These are phyloP conservation scores for Eristalis arbustorum DNA, from an alignment of 2,888 invertebrate species.

Conservation along the genomic window DNA sequence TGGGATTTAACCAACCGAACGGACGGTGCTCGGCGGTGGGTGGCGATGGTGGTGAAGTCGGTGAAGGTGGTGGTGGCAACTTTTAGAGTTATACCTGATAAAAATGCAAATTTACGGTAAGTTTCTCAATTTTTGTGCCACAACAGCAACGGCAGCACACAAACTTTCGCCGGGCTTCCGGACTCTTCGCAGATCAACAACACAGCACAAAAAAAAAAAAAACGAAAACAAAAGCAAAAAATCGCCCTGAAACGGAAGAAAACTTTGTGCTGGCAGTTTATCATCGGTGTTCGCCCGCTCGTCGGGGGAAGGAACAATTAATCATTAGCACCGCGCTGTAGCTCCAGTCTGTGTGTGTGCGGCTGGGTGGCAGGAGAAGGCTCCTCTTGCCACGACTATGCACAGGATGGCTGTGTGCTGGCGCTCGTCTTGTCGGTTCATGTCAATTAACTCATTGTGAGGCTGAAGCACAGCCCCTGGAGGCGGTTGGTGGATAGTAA, in stretches of 20 bases:
- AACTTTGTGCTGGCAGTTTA: slow-evolving; percentile 68
- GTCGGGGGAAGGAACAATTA: slow-evolving; percentile 56
- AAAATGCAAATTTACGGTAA: slow-evolving; percentile 70
- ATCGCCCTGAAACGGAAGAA: slow-evolving; percentile 12
- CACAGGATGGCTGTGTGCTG: background rate
- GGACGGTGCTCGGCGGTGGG: background rate
- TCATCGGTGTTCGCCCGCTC: slow-evolving; percentile 48
- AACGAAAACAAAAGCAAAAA: background rate
- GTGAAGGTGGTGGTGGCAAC: slow-evolving; percentile 7
- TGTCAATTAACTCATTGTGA: slow-evolving; percentile 65
- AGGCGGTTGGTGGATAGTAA: slow-evolving; percentile 11
- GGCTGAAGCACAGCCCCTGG: slow-evolving; percentile 22
- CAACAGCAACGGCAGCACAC: slow-evolving; percentile 45
- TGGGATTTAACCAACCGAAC: slow-evolving; percentile 2
- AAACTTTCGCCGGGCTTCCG: slow-evolving; percentile 22
- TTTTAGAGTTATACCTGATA: slow-evolving; percentile 68
- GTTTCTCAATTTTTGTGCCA: slow-evolving; percentile 59
- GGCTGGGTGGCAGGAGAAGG: background rate
- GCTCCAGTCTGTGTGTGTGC: background rate
- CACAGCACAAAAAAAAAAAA: no score
- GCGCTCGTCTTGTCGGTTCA: slow-evolving; percentile 55
- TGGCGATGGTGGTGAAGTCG: background rate
- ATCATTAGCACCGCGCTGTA: slow-evolving; percentile 38
- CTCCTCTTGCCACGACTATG: background rate
- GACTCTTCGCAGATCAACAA: background rate